These are phyloP conservation scores for Gandaritis pyraliata DNA, from an alignment of 2,888 invertebrate species.

Conservation along the genomic window DNA sequence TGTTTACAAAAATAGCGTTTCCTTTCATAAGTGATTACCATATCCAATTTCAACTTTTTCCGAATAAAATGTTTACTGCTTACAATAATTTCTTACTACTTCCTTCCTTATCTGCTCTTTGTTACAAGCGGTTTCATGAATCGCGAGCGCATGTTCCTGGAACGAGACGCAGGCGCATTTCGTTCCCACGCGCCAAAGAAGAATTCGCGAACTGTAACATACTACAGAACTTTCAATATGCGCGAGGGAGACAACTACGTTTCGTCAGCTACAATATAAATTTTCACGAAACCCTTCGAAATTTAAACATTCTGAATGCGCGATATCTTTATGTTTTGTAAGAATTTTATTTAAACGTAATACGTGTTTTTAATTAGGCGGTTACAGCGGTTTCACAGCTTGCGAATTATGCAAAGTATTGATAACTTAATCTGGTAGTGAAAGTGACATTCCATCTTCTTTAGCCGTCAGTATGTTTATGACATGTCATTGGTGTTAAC, in stretches of 20 bases:
- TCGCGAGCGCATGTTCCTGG: conserved; percentile 72
- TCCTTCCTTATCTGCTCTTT: conserved; percentile 52
- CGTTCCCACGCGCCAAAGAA: conserved; percentile 75
- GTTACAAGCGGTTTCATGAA: conserved; percentile 70
- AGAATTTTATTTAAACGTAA: conserved; percentile 28
- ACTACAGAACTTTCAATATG: conserved; percentile 42
- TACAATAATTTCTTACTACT: conserved; percentile 18
- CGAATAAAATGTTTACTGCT: background rate
- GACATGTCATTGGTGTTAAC: conserved; percentile 33
- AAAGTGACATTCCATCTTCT: conserved; percentile 41
- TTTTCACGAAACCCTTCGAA: conserved; percentile 55
- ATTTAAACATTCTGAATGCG: conserved; percentile 35
- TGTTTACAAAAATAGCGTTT: no score
- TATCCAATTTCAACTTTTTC: background rate
- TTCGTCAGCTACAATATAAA: conserved; percentile 55
- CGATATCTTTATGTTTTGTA: conserved; percentile 22
- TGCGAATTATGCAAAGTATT: conserved; percentile 34
- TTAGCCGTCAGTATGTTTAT: conserved; percentile 21
- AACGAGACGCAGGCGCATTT: conserved; percentile 64
- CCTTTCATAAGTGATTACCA: background rate
- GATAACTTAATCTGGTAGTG: conserved; percentile 41
- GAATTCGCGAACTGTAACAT: conserved; percentile 61
- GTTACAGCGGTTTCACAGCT: conserved; percentile 23
- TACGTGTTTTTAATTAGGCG: conserved; percentile 30
- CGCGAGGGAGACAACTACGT: conserved; percentile 44